Evolutionary conservation across 2,797 vertebrate genomes (phyloP), one percentile per base, ranked within the genome.

Genomic region (Phoxinus dragarum): DNA sequence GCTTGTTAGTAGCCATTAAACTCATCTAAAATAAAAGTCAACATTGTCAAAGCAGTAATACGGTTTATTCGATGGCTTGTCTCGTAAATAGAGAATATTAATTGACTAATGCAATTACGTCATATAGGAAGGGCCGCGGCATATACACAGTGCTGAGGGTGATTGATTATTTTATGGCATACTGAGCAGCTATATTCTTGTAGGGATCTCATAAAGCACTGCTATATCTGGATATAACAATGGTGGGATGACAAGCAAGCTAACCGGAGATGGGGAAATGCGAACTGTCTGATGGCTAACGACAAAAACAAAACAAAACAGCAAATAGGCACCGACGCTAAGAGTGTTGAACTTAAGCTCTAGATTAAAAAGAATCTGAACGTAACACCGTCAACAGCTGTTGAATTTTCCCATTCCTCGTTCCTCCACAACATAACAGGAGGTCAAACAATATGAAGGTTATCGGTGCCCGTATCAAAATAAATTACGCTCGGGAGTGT

Each of bases 401-500:
- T 89, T 0, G 72, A 87, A 91, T 91, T 92, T 92, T 92, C 27
- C 27, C 27, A 27, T 27, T 27, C 92, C 91, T 90, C 90, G 27
- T 88, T 89, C 89, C 83, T 91, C 61, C 91, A 90, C 89, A 90
- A 90, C 90, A 92, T 93, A 89, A 91, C 89, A 89, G 71, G 88
- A 91, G 93, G 94, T 94, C 95, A 94, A 95, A 88, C 21, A 74
- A 90, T 94, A 92, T 94, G 94, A 95, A 95, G 94, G 94, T 95
- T 94, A 95, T 86, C 78, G 49, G 84, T 36, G 42, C 75, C 81
- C 81, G 87, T 92, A 94, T 94, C 93, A 93, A 94, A 95, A 95
- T 95, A 95, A 95, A 94, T 94, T 95, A 94, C 91, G 85, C 92
- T 93, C 92, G 92, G 93, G 93, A 94, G 93, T 90, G 92, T 92